Evolutionary conservation across 2,797 vertebrate species (phyloP).

Genomic region (Darevskia mixta): DNA sequence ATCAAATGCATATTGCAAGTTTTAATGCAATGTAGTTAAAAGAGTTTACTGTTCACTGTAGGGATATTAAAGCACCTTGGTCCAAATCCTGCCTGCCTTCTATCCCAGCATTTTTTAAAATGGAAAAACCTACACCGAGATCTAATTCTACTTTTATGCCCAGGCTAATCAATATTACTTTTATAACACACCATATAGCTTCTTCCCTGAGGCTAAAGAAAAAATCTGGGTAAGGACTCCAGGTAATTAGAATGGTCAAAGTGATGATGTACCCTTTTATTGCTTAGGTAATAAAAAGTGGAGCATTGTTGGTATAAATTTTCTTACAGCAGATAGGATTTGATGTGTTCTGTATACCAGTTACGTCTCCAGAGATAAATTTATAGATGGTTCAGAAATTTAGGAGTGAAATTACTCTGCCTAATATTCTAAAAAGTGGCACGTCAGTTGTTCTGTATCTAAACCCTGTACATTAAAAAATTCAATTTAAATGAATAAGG

Average conservation of each 20-base stretch:
- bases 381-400: slow-evolving; percentile 32
- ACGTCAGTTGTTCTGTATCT: slow-evolving; percentile 15
- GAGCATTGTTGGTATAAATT: slow-evolving; percentile 40
- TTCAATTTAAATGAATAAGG: slow-evolving; percentile 8
- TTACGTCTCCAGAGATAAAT: slow-evolving; percentile 17
- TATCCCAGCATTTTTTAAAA: slow-evolving; percentile 25
- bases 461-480: slow-evolving; percentile 25
- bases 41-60: slow-evolving; percentile 46
- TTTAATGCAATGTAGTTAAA: slow-evolving; percentile 38
- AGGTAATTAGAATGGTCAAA: slow-evolving; percentile 49
- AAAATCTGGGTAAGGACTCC: slow-evolving; percentile 14
- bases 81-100: slow-evolving; percentile 37
- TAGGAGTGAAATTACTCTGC: slow-evolving; percentile 31
- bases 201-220: slow-evolving; percentile 46
- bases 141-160: slow-evolving; percentile 53
- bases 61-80: slow-evolving; percentile 20
- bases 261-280: slow-evolving; percentile 33
- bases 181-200: slow-evolving; percentile 42
- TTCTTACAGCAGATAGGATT: background rate
- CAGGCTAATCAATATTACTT: slow-evolving; percentile 57
- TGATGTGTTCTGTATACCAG: slow-evolving; percentile 28
- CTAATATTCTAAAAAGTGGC: background rate
- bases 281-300: slow-evolving; percentile 52
- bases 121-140: slow-evolving; percentile 24
- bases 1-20: slow-evolving; percentile 45